Conservation (phyloP, 2,888 invertebrate species). For the Vandiemenella viatica region DNA sequence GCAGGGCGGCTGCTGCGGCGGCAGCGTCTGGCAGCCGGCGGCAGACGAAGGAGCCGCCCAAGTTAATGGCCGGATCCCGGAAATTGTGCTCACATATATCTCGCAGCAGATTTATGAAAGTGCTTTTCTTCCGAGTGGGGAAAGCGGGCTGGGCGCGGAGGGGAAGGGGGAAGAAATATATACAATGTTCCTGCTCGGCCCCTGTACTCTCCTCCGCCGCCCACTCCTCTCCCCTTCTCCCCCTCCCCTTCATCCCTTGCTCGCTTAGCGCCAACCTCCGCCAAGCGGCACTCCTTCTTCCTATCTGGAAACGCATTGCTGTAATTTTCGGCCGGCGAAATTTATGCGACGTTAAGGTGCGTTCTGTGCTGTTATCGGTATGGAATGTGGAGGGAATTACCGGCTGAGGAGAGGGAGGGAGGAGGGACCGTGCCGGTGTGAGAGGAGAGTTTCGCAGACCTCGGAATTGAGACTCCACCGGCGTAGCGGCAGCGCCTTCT, state of each 20-base stretch:
- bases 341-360: slow-evolving; percentile 16
- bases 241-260: slow-evolving; percentile 13
- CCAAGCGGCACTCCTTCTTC: slow-evolving; percentile 9
- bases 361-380: slow-evolving; percentile 15
- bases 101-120: slow-evolving; percentile 81
- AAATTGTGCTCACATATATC: slow-evolving; percentile 84
- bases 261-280: slow-evolving; percentile 16
- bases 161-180: slow-evolving; percentile 16
- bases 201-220: background rate
- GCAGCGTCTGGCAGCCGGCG: slow-evolving; percentile 16
- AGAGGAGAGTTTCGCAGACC: background rate
- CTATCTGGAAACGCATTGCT: slow-evolving; percentile 17
- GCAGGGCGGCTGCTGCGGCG: slow-evolving; percentile 13
- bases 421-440: slow-evolving; percentile 2
- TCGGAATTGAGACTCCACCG: slow-evolving; percentile 2
- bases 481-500: background rate
- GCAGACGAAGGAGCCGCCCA: slow-evolving; percentile 8
- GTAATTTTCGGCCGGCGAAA: slow-evolving; percentile 17
- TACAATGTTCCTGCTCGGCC: slow-evolving; percentile 12
- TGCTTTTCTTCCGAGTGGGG: slow-evolving; percentile 45
- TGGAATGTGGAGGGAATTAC: slow-evolving; percentile 10
- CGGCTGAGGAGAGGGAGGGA: background rate
- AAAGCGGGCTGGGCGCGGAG: slow-evolving; percentile 24
- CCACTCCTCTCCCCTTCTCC: slow-evolving; percentile 10
- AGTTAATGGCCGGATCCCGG: slow-evolving; percentile 76